Evolutionary conservation across 2,797 vertebrate genomes (phyloP).

Genomic region (Aselliscus stoliczkanus): DNA sequence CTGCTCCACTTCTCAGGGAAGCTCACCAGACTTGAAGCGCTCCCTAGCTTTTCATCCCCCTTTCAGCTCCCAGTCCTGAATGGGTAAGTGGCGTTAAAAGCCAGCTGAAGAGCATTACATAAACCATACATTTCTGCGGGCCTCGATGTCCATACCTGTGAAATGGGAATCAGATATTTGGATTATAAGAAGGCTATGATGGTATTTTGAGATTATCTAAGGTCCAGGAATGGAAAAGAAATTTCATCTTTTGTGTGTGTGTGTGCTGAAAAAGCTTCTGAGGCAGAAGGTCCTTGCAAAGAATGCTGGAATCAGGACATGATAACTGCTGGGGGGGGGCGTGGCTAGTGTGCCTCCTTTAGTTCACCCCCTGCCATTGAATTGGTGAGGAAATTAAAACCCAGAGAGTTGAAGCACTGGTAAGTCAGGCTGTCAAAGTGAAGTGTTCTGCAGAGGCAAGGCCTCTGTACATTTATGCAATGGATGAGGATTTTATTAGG

Average conservation of each 20-base stretch:
- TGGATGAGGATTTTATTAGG: neutral
- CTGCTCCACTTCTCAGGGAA: neutral
- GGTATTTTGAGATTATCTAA: neutral
- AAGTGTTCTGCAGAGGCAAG: slow-evolving; percentile 17
- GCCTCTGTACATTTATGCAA: neutral
- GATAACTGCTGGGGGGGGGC: rapidly evolving
- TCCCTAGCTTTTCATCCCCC: neutral
- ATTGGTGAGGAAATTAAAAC: neutral
- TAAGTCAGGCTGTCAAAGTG: neutral
- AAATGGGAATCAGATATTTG: neutral
- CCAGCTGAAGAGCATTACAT: neutral
- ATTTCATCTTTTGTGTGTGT: neutral
- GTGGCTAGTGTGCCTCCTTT: rapidly evolving
- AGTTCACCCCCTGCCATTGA: neutral
- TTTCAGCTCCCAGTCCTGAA: neutral
- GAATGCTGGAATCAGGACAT: neutral
- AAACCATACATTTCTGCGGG: neutral
- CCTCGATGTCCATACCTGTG: neutral
- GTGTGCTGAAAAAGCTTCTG: neutral
- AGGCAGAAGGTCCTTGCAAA: neutral
- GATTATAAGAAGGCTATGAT: neutral
- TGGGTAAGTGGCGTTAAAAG: neutral
- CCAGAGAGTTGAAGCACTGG: neutral
- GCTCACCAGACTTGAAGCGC: neutral
- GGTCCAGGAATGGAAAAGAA: neutral